Conservation (phyloP, 2,797 vertebrate species). For the Lutjanus argentimaculatus region DNA sequence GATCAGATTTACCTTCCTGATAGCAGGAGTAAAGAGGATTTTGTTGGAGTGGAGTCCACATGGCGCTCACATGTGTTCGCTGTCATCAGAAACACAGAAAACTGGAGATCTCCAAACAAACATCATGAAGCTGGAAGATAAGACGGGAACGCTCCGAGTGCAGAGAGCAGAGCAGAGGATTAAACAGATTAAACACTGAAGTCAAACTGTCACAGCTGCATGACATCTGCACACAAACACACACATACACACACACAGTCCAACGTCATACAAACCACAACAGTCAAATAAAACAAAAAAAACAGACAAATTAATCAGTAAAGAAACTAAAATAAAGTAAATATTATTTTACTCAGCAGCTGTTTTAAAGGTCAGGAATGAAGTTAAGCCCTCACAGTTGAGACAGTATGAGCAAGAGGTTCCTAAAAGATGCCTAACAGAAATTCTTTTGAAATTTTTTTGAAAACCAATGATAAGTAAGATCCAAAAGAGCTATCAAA, state of each 20-base stretch:
- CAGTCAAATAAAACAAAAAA: too few relatives aligned
- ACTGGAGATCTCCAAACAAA: constrained; percentile 67
- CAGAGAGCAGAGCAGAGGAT: constrained; percentile 61
- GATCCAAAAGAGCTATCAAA: too few relatives aligned
- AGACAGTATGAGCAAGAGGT: too few relatives aligned
- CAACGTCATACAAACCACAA: too few relatives aligned
- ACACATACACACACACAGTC: neutral
- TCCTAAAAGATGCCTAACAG: too few relatives aligned
- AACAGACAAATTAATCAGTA: neutral
- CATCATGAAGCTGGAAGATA: constrained; percentile 75
- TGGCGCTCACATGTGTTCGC: constrained; percentile 46
- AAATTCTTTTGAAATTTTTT: too few relatives aligned
- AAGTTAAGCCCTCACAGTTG: neutral
- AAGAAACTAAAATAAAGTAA: neutral
- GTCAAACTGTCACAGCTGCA: constrained; percentile 54
- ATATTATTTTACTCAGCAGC: neutral
- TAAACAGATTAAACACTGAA: constrained; percentile 68
- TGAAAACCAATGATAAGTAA: too few relatives aligned
- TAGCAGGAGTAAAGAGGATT: constrained; percentile 71
- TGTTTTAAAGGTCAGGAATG: neutral
- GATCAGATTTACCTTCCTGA: constrained; percentile 68
- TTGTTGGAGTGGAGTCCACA: constrained; percentile 63
- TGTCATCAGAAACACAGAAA: constrained; percentile 48
- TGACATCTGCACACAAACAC: constrained; percentile 32
- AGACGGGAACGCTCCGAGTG: constrained; percentile 44